A percentile compares a stretch with the other conserved stretches of the same genome.
These are phyloP conservation scores for Aspidiotus destructor DNA, from an alignment of 2,888 invertebrate species.

Conservation along the genomic window DNA sequence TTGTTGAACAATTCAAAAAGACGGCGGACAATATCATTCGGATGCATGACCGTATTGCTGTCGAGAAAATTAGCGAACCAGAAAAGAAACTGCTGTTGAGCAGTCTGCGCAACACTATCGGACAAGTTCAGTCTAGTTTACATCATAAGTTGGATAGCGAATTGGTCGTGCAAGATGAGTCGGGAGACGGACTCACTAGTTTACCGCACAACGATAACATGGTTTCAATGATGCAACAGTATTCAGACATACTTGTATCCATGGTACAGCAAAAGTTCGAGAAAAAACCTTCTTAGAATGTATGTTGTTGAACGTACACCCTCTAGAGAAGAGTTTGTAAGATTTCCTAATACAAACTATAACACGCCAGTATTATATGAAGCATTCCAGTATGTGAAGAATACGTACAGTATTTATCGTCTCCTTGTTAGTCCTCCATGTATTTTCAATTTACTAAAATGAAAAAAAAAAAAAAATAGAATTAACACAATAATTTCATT, in stretches of 20 bases:
- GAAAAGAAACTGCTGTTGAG: constrained; percentile 38
- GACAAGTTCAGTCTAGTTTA: constrained; percentile 44
- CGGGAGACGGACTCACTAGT: neutral
- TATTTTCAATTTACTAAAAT: too few species aligned
- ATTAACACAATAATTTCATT: too few species aligned
- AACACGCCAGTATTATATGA: too few species aligned
- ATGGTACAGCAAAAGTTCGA: constrained; percentile 53
- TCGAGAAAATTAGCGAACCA: constrained; percentile 45
- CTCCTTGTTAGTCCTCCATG: too few species aligned
- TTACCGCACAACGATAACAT: constrained; percentile 42
- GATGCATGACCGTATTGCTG: constrained; percentile 54
- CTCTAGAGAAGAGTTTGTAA: too few species aligned
- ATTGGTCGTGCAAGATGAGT: neutral
- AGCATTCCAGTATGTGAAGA: too few species aligned
- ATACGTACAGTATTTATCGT: too few species aligned
- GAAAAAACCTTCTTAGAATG: constrained; percentile 19
- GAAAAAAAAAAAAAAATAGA: too few species aligned
- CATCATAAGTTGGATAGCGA: constrained; percentile 35
- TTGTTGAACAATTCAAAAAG: constrained; percentile 50
- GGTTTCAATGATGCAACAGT: constrained; percentile 53
- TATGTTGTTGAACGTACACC: too few species aligned
- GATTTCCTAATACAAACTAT: too few species aligned
- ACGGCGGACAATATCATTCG: constrained; percentile 62
- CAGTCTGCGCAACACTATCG: constrained; percentile 43
- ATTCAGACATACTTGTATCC: constrained; percentile 51